A percentile compares a stretch with the other conserved stretches of the same genome.
Evolutionary conservation across 2,113 vertebrate genomes (phyloP).

Genomic region (Indicator maculatus): DNA sequence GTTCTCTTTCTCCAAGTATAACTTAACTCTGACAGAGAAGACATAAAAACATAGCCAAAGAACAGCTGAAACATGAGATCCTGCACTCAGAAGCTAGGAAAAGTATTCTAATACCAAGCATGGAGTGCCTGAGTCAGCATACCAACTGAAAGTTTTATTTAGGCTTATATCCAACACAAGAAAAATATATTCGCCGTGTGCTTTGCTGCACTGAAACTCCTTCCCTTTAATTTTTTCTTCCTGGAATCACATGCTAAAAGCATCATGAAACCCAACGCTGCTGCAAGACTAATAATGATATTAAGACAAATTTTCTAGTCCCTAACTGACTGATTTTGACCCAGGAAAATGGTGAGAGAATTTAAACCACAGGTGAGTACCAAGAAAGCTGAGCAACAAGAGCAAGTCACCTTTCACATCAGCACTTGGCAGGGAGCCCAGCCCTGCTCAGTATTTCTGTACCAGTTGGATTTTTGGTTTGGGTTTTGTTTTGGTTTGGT

Average conservation of each 20-base stretch:
- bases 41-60: background rate
- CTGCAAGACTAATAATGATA: slow-evolving; percentile 22
- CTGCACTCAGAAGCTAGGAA: slow-evolving; percentile 18
- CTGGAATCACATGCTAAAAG: slow-evolving; percentile 47
- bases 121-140: slow-evolving; percentile 74
- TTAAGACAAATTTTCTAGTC: background rate
- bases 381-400: background rate
- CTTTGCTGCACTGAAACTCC: slow-evolving; percentile 41
- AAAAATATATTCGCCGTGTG: background rate
- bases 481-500: background rate
- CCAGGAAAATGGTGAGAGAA: background rate
- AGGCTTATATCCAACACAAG: slow-evolving; percentile 43
- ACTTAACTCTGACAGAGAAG: slow-evolving; percentile 41
- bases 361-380: background rate
- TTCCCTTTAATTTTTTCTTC: background rate
- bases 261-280: background rate
- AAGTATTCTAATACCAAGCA: slow-evolving; percentile 39
- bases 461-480: background rate
- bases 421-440: background rate
- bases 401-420: background rate
- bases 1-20: slow-evolving; percentile 32
- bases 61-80: slow-evolving; percentile 38
- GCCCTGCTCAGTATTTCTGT: background rate
- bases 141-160: slow-evolving; percentile 33
- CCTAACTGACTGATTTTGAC: background rate